phyloP scores from a whole-genome alignment of 2,113 vertebrate species.

The Notothenia coriiceps region DNA sequence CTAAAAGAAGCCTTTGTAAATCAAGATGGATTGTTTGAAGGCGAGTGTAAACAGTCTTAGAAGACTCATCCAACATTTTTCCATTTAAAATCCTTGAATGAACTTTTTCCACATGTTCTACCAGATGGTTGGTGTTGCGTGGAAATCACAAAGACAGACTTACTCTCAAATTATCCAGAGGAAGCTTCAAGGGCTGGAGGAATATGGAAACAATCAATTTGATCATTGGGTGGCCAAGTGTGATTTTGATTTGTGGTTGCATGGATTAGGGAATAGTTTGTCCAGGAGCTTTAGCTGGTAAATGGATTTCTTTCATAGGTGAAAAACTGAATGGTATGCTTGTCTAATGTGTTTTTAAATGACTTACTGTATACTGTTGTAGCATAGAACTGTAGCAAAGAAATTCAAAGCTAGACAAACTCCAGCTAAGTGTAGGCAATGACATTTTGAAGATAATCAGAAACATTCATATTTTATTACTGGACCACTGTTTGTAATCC shows the following conservation, averaged over 20 bases:
- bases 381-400: constrained; percentile 1
- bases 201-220: constrained; percentile 45
- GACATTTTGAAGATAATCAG: constrained; percentile 9
- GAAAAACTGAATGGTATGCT: not conserved
- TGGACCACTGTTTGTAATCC: constrained; percentile 3
- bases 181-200: constrained; percentile 28
- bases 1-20: constrained; percentile 42
- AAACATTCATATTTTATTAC: constrained; percentile 27
- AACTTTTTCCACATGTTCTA: constrained; percentile 68
- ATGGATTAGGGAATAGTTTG: constrained; percentile 10
- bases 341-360: not conserved
- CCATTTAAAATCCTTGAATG: constrained; percentile 41
- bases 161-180: constrained; percentile 48
- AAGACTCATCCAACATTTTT: constrained; percentile 29
- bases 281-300: constrained; percentile 7
- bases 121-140: constrained; percentile 61
- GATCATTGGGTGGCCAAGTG: constrained; percentile 49
- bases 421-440: constrained; percentile 17
- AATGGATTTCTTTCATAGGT: constrained; percentile 19
- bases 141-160: constrained; percentile 54
- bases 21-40: constrained; percentile 48
- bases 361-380: not conserved
- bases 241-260: constrained; percentile 10
- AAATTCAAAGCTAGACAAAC: not conserved
- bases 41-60: constrained; percentile 31